Percentiles rank a stretch among this genome's conserved stretches.
These are phyloP conservation scores for Megalops atlanticus DNA, from an alignment of 2,113 vertebrate genomes.

Conservation along the genomic window DNA sequence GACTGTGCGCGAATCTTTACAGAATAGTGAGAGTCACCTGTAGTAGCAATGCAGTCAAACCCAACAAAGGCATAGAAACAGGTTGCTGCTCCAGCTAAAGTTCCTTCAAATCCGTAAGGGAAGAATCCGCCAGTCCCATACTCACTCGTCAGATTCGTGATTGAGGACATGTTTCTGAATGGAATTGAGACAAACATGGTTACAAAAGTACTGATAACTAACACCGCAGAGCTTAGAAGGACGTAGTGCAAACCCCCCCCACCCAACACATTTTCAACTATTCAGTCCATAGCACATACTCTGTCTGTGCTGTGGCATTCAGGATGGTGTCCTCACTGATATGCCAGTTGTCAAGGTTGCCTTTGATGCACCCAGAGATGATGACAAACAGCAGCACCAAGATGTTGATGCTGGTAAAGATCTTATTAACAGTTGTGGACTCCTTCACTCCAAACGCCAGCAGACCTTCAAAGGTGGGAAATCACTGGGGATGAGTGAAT, in stretches of 20 bases:
- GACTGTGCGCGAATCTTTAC: no score
- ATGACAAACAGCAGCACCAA: conserved; percentile 77
- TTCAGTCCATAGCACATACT: conserved; percentile 47
- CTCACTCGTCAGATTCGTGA: conserved; percentile 56
- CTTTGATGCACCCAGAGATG: conserved; percentile 80
- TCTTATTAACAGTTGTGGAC: conserved; percentile 80
- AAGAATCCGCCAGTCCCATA: conserved; percentile 82
- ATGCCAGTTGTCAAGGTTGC: conserved; percentile 75
- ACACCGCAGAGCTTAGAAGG: no score
- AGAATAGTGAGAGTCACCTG: no score
- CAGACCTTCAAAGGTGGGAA: conserved; percentile 72
- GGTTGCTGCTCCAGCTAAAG: conserved; percentile 78
- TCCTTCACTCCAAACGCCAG: conserved; percentile 84
- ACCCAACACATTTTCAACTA: no score
- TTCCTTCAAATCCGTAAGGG: conserved; percentile 79
- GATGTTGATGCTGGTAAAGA: conserved; percentile 78
- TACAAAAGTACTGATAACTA: no score
- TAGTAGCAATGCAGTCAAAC: conserved; percentile 86
- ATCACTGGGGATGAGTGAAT: no score
- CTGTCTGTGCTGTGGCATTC: neutral
- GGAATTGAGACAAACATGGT: neutral
- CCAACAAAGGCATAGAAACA: conserved; percentile 90
- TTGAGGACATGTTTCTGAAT: conserved; percentile 67
- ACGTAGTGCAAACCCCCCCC: no score
- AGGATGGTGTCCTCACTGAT: conserved; percentile 65